Percentiles rank a stretch among this genome's conserved stretches.
These are phyloP conservation scores for Seriola dumerili DNA, from an alignment of 2,113 vertebrate species.

Conservation along the genomic window DNA sequence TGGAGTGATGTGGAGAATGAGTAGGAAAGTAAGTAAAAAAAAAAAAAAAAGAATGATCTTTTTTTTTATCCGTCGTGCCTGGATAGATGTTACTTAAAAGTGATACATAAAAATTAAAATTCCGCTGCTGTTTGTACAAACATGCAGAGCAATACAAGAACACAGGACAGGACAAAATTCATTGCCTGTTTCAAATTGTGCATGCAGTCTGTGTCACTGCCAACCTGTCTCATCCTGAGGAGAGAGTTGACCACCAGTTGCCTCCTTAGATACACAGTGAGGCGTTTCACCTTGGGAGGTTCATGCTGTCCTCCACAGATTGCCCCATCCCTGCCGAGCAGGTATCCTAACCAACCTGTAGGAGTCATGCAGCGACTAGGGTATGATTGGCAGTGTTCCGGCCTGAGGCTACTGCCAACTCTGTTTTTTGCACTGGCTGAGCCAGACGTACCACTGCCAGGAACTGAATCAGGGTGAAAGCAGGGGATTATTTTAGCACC, in stretches of 20 bases:
- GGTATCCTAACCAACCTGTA: constrained; percentile 39
- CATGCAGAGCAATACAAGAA: not conserved
- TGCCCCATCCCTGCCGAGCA: constrained; percentile 31
- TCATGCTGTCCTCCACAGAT: constrained; percentile 22
- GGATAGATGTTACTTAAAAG: not conserved
- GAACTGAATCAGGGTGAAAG: constrained; percentile 18
- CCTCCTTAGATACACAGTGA: constrained; percentile 13
- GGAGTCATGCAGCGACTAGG: constrained; percentile 19
- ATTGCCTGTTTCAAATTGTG: constrained; percentile 6
- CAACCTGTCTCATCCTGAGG: not conserved
- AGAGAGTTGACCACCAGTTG: constrained; percentile 37
- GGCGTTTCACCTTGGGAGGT: constrained; percentile 20
- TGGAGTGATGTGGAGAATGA: not conserved
- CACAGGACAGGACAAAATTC: not conserved
- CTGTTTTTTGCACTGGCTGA: constrained; percentile 40
- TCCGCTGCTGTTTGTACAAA: not conserved
- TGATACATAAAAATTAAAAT: not conserved
- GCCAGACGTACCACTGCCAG: constrained; percentile 29
- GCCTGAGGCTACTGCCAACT: constrained; percentile 37
- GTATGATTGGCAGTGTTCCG: constrained; percentile 39
- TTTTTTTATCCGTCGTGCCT: constrained; percentile 4
- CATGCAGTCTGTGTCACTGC: constrained; percentile 1
- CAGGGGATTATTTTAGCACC: constrained; percentile 29
- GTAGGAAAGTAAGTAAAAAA: not conserved
- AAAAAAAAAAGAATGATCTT: not conserved